These are phyloP conservation scores for Halcyon leucocephala DNA, from an alignment of 2,797 vertebrate genomes.

Conservation along the genomic window DNA sequence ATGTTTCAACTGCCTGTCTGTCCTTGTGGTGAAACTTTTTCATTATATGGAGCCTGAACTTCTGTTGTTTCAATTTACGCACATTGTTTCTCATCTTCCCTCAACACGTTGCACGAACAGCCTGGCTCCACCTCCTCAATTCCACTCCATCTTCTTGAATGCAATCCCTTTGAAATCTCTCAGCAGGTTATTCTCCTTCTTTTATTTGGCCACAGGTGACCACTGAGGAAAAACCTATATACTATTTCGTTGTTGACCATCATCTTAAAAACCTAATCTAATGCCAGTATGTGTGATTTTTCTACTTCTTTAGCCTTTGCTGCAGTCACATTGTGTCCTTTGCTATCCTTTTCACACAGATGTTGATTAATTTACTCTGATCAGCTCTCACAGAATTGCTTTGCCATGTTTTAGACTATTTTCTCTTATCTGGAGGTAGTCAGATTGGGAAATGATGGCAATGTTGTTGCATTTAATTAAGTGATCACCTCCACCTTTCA, in stretches of 20 bases:
- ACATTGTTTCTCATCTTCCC: background rate
- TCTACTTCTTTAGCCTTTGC: background rate
- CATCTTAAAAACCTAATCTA: background rate
- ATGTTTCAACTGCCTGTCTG: background rate
- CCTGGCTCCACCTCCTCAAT: background rate
- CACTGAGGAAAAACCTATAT: background rate
- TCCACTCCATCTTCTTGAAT: background rate
- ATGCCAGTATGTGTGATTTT: background rate
- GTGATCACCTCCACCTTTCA: background rate
- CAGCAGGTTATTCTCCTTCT: background rate
- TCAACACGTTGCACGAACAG: fast-evolving
- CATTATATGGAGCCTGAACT: background rate
- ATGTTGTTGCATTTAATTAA: background rate
- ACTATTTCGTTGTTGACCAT: background rate
- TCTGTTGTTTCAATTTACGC: background rate
- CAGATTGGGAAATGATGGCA: background rate
- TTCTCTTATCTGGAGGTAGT: background rate
- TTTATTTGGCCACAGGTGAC: background rate
- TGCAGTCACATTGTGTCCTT: background rate
- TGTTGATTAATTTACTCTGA: background rate
- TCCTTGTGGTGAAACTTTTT: background rate
- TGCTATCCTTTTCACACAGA: background rate
- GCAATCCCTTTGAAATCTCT: background rate
- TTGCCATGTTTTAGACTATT: background rate
- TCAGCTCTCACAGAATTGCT: background rate